phyloP scores from a whole-genome alignment of 1,140 invertebrate genomes.

The Drosophila insularis region DNA sequence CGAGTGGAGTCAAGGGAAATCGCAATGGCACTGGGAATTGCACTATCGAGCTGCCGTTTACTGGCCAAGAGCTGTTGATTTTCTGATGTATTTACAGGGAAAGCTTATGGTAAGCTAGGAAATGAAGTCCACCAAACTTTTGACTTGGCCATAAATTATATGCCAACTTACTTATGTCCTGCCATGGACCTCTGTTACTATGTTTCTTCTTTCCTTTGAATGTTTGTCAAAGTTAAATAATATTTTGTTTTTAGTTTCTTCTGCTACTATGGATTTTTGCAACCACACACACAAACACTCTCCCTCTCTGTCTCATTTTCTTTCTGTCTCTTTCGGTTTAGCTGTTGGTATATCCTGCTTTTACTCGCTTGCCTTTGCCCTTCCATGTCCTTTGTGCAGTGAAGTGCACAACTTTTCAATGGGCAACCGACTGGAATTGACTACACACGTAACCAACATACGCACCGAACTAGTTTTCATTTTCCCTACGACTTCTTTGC shows the following conservation, averaged over 20 bases:
- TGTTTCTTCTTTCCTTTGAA: not conserved
- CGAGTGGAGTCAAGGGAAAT: slow-evolving; percentile 10
- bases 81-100: slow-evolving; percentile 14
- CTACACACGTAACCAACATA: slow-evolving; percentile 49
- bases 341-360: not conserved
- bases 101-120: slow-evolving; percentile 14
- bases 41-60: not conserved
- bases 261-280: no score
- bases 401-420: slow-evolving; percentile 60
- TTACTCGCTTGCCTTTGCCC: slow-evolving; percentile 11
- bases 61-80: not conserved
- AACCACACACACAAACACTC: not conserved
- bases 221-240: slow-evolving; percentile 23
- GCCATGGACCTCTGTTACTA: not conserved
- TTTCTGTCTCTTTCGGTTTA: no score
- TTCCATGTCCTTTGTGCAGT: slow-evolving; percentile 53
- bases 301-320: not conserved
- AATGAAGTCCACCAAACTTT: slow-evolving; percentile 17
- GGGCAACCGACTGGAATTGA: slow-evolving; percentile 58
- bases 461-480: slow-evolving; percentile 11
- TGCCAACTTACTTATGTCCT: not conserved
- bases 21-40: not conserved
- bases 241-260: slow-evolving; percentile 35
- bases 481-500: slow-evolving; percentile 9
- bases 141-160: slow-evolving; percentile 9